These are phyloP conservation scores for Leptinotarsa lineolata DNA, from an alignment of 1,140 invertebrate genomes.

Conservation along the genomic window DNA sequence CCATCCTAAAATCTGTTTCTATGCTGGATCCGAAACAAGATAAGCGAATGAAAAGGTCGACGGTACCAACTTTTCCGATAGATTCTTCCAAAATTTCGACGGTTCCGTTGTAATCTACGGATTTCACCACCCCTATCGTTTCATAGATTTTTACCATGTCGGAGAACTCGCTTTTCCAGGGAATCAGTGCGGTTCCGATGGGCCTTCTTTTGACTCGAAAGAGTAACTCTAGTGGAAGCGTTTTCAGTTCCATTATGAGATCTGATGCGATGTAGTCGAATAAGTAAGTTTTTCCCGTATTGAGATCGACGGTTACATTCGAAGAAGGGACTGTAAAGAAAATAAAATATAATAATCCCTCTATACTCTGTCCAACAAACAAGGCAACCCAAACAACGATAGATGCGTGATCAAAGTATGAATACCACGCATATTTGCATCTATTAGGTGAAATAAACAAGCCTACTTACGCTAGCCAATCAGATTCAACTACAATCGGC, in stretches of 20 bases:
- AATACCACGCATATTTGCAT: no score
- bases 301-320: neutral
- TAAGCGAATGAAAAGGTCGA: conserved; percentile 42
- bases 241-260: conserved; percentile 38
- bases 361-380: no score
- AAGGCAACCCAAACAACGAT: no score
- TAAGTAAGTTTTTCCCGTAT: conserved; percentile 42
- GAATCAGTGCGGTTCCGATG: conserved; percentile 32
- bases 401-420: no score
- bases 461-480: no score
- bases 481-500: no score
- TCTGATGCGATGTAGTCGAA: conserved; percentile 35
- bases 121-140: conserved; percentile 35
- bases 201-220: conserved; percentile 33
- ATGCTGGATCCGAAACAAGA: conserved; percentile 47
- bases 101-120: conserved; percentile 30
- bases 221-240: conserved; percentile 36
- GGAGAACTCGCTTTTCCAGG: conserved; percentile 44
- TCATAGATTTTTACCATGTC: conserved; percentile 46
- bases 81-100: conserved; percentile 31
- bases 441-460: no score
- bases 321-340: neutral
- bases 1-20: conserved; percentile 44
- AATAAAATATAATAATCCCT: no score
- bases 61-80: conserved; percentile 32